A percentile compares a stretch with the other conserved stretches of the same genome.
Conservation (phyloP, 2,797 vertebrate species). For the Falco rusticolus region DNA sequence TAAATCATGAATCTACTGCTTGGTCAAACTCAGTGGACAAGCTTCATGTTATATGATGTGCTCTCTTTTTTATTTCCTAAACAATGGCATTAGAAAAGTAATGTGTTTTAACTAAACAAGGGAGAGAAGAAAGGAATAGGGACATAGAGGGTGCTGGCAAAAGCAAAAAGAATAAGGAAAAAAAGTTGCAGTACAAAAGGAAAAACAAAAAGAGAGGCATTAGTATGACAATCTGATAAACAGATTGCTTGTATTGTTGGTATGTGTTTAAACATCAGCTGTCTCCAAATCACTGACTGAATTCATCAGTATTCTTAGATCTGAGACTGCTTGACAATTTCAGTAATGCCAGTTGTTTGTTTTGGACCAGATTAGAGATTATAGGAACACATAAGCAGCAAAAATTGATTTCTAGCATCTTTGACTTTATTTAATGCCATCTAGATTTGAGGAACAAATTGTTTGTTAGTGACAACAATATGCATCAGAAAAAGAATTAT, state of each 20-base stretch:
- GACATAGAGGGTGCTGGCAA: not conserved
- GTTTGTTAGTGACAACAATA: not conserved
- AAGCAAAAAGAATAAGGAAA: not conserved
- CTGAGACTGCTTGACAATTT: not conserved
- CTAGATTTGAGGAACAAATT: not conserved
- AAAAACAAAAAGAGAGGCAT: not conserved
- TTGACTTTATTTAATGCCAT: not conserved
- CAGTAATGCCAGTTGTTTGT: not conserved
- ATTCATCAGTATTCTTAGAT: not conserved
- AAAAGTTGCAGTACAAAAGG: not conserved
- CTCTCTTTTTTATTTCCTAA: not conserved
- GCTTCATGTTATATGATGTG: not conserved
- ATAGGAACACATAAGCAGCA: not conserved
- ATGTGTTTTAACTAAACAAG: not conserved
- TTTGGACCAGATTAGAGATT: not conserved
- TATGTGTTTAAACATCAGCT: not conserved
- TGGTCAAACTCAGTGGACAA: not conserved
- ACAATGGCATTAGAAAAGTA: not conserved
- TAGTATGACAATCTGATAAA: not conserved
- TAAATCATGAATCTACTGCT: not conserved
- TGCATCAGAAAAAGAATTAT: not conserved
- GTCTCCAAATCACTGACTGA: not conserved
- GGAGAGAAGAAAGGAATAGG: not conserved
- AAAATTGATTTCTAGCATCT: not conserved
- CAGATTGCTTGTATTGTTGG: not conserved